A percentile compares a stretch with the other conserved stretches of the same genome.
Conservation (phyloP, 2,113 vertebrate species). For the Ictidomys tridecemlineatus region DNA sequence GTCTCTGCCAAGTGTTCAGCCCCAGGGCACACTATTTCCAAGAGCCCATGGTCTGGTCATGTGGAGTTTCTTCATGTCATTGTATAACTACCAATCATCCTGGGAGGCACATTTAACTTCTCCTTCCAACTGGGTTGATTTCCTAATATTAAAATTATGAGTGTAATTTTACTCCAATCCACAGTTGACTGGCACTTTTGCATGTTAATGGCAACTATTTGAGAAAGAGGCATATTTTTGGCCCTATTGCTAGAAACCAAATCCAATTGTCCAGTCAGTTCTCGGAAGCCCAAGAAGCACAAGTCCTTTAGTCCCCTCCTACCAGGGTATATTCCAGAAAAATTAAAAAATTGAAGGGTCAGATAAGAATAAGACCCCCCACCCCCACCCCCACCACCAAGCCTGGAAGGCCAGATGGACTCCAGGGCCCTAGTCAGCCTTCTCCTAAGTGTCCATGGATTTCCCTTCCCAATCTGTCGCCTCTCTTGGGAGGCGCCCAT, state of each 20-base stretch:
- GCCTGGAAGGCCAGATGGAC: background rate
- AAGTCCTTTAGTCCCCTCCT: background rate
- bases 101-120: background rate
- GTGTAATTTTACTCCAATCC: constrained; percentile 12
- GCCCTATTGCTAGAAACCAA: background rate
- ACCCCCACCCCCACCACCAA: no score
- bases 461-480: background rate
- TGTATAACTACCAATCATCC: background rate
- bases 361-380: background rate
- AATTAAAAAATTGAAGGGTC: background rate
- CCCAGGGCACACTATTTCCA: background rate
- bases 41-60: background rate
- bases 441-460: background rate
- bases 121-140: constrained; percentile 24
- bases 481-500: background rate
- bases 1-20: background rate
- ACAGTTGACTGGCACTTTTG: constrained; percentile 33
- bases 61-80: background rate
- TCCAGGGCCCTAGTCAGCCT: background rate
- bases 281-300: background rate
- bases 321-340: constrained; percentile 9
- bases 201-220: background rate
- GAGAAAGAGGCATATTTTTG: background rate
- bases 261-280: background rate
- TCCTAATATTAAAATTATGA: constrained; percentile 58